Conservation (phyloP, 2,888 invertebrate species). For the Acholoe squamosa region DNA sequence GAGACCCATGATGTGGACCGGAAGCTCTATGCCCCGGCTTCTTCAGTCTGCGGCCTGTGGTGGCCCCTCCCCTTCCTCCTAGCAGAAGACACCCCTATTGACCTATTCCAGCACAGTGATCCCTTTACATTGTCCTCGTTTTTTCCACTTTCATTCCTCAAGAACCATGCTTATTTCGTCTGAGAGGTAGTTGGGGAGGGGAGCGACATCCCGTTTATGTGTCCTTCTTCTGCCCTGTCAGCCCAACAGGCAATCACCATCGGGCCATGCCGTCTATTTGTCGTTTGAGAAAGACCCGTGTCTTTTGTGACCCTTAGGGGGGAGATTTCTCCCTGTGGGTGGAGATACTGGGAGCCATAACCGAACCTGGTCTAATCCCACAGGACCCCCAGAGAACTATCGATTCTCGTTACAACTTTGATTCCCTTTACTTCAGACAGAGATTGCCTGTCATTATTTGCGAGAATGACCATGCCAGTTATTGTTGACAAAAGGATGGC, state of each 20-base stretch:
- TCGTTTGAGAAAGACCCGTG: background rate
- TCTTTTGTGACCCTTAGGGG: constrained; percentile 14
- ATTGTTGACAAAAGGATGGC: background rate
- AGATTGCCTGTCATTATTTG: constrained; percentile 30
- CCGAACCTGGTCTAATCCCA: background rate
- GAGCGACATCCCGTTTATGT: background rate
- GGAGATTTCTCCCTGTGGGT: constrained; percentile 31
- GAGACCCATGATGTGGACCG: background rate
- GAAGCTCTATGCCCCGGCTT: background rate
- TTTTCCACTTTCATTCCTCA: constrained; percentile 12
- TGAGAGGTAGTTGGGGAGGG: background rate
- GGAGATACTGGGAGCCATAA: background rate
- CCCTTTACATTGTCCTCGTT: constrained; percentile 25
- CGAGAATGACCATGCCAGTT: background rate
- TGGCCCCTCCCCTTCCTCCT: constrained; percentile 13
- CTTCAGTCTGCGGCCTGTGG: too few species aligned
- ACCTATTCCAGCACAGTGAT: constrained; percentile 23
- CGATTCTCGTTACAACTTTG: constrained; percentile 16
- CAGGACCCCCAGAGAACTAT: background rate
- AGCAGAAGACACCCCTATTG: constrained; percentile 18
- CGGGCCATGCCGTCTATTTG: constrained; percentile 12
- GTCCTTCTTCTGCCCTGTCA: background rate
- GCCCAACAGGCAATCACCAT: constrained; percentile 34
- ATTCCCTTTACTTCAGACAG: constrained; percentile 24
- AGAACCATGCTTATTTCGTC: background rate